These are phyloP conservation scores for Nanorana parkeri DNA, from an alignment of 2,113 vertebrate species.

Conservation along the genomic window DNA sequence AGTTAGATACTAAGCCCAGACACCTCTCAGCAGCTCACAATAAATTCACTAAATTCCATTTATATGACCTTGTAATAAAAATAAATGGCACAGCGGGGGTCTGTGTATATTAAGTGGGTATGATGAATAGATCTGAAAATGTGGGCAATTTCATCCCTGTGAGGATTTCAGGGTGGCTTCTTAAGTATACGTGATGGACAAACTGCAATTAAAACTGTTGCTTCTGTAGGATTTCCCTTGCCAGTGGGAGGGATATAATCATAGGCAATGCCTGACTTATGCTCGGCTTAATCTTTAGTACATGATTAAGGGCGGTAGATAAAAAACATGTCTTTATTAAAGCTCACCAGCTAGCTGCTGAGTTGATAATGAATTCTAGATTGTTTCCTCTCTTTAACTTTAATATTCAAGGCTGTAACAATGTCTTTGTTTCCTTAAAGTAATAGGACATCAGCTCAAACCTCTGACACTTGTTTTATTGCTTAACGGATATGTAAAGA, in stretches of 20 bases:
- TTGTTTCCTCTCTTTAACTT: not conserved
- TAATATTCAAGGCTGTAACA: too few relatives aligned
- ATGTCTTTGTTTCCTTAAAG: too few relatives aligned
- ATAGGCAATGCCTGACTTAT: slow-evolving; percentile 26
- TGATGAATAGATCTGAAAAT: not conserved
- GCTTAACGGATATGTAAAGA: too few relatives aligned
- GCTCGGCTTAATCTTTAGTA: slow-evolving; percentile 38
- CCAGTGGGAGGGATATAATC: slow-evolving; percentile 35
- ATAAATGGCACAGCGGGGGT: not conserved
- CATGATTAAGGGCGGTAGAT: slow-evolving; percentile 38
- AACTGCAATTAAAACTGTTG: slow-evolving; percentile 15
- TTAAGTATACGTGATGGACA: not conserved
- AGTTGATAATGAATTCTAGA: slow-evolving; percentile 24
- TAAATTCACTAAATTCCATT: not conserved
- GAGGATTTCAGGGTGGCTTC: not conserved
- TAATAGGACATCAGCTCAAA: too few relatives aligned
- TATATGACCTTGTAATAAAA: not conserved
- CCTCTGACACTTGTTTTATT: too few relatives aligned
- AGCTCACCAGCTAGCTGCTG: not conserved
- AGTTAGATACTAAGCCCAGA: too few relatives aligned
- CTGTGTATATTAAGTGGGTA: too few relatives aligned
- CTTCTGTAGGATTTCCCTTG: slow-evolving; percentile 10
- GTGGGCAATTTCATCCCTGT: not conserved
- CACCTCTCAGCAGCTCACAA: too few relatives aligned
- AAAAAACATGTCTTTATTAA: slow-evolving; percentile 48